These are phyloP conservation scores for Argyra leucocephala DNA, from an alignment of 2,888 invertebrate species.

Conservation along the genomic window DNA sequence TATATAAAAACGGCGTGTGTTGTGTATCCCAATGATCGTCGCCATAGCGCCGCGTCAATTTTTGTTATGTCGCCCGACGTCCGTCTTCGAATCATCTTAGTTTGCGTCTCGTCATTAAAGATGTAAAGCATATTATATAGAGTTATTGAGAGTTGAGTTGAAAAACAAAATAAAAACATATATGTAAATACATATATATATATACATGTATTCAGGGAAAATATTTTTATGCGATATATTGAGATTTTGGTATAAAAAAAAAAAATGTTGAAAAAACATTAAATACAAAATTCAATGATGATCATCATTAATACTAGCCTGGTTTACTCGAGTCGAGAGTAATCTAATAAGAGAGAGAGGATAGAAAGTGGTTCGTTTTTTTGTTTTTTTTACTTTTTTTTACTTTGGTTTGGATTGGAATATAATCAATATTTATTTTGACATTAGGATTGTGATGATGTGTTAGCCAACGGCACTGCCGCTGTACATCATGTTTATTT, in stretches of 20 bases:
- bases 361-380: too few species aligned
- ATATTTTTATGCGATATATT: not conserved
- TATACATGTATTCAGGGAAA: too few species aligned
- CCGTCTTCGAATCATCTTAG: not conserved
- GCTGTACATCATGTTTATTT: not conserved
- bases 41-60: conserved; percentile 6
- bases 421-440: not conserved
- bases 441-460: not conserved
- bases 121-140: not conserved
- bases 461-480: conserved; percentile 4
- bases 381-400: too few species aligned
- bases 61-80: conserved; percentile 1
- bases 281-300: too few species aligned
- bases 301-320: too few species aligned
- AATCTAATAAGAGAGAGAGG: too few species aligned
- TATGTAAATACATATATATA: too few species aligned
- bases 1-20: not conserved
- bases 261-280: too few species aligned
- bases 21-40: not conserved
- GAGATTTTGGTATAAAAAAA: too few species aligned
- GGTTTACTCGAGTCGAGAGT: too few species aligned
- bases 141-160: not conserved
- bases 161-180: not conserved
- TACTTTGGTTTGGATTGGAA: too few species aligned
- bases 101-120: not conserved